phyloP scores from a whole-genome alignment of 2,888 invertebrate genomes.

The Lasioglossum figueresi region DNA sequence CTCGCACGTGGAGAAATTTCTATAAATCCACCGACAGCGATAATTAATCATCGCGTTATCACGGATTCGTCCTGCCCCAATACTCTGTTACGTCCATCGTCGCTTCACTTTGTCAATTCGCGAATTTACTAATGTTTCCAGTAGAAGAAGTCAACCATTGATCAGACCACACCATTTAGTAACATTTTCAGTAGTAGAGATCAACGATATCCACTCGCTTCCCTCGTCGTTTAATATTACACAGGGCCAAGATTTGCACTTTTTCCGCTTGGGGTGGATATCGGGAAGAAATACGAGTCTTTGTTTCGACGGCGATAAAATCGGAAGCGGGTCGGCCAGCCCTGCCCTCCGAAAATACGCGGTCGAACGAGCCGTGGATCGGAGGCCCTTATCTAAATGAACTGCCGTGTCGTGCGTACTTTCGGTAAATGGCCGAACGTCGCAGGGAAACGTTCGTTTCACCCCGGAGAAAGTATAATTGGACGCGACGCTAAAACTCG shows the following conservation, averaged over 20 bases:
- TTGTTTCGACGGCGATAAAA: slow-evolving; percentile 74
- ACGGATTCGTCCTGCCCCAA: not conserved
- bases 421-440: slow-evolving; percentile 62
- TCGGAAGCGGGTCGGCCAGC: slow-evolving; percentile 58
- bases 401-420: slow-evolving; percentile 69
- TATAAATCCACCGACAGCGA: not conserved
- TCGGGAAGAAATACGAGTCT: slow-evolving; percentile 66
- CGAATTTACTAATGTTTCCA: not conserved
- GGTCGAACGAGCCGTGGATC: slow-evolving; percentile 57
- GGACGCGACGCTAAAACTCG: slow-evolving; percentile 47
- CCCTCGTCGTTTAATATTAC: slow-evolving; percentile 11
- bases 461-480: slow-evolving; percentile 59
- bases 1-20: not conserved
- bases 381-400: slow-evolving; percentile 78
- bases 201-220: not conserved
- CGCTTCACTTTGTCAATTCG: not conserved
- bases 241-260: not conserved
- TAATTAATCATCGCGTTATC: not conserved
- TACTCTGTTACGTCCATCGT: not conserved
- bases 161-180: not conserved
- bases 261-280: slow-evolving; percentile 34
- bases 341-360: slow-evolving; percentile 46
- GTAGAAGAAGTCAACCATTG: not conserved
- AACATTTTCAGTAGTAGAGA: slow-evolving; percentile 18
- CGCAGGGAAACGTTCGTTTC: slow-evolving; percentile 47